Conservation (phyloP, 2,888 invertebrate genomes). For the Sesia bembeciformis region DNA sequence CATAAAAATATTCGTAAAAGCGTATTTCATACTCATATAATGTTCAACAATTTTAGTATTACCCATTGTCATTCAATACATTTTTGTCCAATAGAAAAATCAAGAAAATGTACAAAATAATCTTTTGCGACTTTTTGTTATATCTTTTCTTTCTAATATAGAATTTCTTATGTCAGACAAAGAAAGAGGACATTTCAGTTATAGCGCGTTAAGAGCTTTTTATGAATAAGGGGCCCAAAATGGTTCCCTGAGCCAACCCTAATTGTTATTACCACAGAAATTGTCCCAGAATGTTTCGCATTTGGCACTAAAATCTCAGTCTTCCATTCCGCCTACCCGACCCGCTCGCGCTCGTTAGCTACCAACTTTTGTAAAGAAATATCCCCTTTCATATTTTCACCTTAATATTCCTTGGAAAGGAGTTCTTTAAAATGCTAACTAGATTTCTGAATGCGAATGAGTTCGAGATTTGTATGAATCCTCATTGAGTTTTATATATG, state of each 20-base stretch:
- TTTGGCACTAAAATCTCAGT: background rate
- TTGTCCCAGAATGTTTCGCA: conserved; percentile 9
- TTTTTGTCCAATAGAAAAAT: too few species aligned
- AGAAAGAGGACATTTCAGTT: too few species aligned
- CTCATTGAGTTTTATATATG: background rate
- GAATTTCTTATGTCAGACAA: too few species aligned
- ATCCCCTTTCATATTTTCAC: background rate
- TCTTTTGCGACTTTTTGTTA: too few species aligned
- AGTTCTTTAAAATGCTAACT: background rate
- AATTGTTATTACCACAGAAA: conserved; percentile 34
- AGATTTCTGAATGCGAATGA: background rate
- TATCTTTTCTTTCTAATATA: too few species aligned
- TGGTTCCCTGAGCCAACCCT: background rate
- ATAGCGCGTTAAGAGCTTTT: too few species aligned
- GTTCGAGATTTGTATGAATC: background rate
- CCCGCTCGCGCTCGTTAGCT: background rate
- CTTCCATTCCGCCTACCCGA: background rate
- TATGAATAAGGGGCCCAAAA: background rate
- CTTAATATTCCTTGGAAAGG: background rate
- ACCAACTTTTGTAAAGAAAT: background rate
- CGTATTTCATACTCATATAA: too few species aligned
- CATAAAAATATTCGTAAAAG: too few species aligned
- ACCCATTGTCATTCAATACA: too few species aligned
- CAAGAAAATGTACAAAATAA: too few species aligned
- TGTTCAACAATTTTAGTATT: too few species aligned